Base-by-base conservation (phyloP, 2,113 vertebrate genomes). In the Charadrius vociferus region DNA sequence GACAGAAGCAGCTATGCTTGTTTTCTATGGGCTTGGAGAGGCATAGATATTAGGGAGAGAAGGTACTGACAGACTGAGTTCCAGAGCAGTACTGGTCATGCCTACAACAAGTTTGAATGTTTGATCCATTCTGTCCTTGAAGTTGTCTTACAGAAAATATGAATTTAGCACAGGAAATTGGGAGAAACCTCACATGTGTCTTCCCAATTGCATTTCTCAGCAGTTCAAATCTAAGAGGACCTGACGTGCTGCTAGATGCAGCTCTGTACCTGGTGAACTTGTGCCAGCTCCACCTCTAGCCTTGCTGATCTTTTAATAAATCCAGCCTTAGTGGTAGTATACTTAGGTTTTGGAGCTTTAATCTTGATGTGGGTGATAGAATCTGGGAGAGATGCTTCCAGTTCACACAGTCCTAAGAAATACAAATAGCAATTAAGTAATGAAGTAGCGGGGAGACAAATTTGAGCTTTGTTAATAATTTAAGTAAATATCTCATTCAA, bases 221-320 rank as follows among this genome's bases (percentile, higher is more conserved):
- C 61, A 83, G 62, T 49, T 84, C 41, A 87, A 81, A 88, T 14
- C 74, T 52, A 73, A 58, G 32, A 90, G 62, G 47, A 96, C 90
- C 15, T 58, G 56, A 59, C 11, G 22, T 12, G 17, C 34, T 82
- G 37, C 77, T 59, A 55, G 52, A 67, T 65, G 70, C 73, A 92
- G 68, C 59, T 71, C 36, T 43, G 65, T 98, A 99, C 99, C 99
- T 99, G 97, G 81, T 99, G 98, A 90, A 98, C 97, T 30, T 98
- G 95, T 79, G 95, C 82, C 90, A 99, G 75, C n/a, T 98, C 96
- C 39, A 95, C 80, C 6, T 98, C 98, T 52, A 91, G 88, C 86
- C 96, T 98, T 49, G 92, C 98, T 49, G 98, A 68, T 55, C 96
- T 98, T 92, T 95, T 98, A 84, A 98, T 90, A 73, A 96, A 98